Percentiles rank a stretch among this genome's conserved stretches.
phyloP scores from a whole-genome alignment of 2,113 vertebrate species.

The Micromys minutus region DNA sequence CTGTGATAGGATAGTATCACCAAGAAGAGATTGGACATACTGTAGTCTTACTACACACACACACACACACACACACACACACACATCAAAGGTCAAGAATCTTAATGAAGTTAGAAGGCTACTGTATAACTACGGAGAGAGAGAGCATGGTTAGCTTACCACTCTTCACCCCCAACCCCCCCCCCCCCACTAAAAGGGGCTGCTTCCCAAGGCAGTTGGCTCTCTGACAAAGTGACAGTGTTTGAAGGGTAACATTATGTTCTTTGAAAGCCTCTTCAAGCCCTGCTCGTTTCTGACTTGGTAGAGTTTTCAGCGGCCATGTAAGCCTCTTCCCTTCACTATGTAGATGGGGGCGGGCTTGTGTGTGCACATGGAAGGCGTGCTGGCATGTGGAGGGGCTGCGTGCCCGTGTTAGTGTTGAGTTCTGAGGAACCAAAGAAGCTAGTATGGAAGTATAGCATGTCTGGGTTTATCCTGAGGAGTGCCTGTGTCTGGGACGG shows the following conservation, averaged over 20 bases:
- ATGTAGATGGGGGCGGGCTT: neutral
- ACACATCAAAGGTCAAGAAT: neutral
- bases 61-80: too few relatives aligned
- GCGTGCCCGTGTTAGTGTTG: neutral
- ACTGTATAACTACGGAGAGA: too few relatives aligned
- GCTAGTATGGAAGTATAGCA: neutral
- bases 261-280: neutral
- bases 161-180: accelerated
- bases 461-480: slow-evolving; percentile 60
- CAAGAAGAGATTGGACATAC: neutral
- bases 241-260: neutral
- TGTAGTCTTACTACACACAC: neutral
- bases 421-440: slow-evolving; percentile 69
- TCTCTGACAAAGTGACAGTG: neutral
- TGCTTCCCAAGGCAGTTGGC: neutral
- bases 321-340: neutral
- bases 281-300: neutral
- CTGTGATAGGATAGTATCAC: neutral
- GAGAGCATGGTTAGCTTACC: neutral
- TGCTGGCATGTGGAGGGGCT: neutral
- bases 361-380: too few relatives aligned
- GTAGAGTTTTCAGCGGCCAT: neutral
- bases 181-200: neutral
- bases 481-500: too few relatives aligned
- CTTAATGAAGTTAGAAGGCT: neutral